Evolutionary conservation across 2,113 vertebrate genomes (phyloP).

Genomic region (Hyperoodon ampullatus): DNA sequence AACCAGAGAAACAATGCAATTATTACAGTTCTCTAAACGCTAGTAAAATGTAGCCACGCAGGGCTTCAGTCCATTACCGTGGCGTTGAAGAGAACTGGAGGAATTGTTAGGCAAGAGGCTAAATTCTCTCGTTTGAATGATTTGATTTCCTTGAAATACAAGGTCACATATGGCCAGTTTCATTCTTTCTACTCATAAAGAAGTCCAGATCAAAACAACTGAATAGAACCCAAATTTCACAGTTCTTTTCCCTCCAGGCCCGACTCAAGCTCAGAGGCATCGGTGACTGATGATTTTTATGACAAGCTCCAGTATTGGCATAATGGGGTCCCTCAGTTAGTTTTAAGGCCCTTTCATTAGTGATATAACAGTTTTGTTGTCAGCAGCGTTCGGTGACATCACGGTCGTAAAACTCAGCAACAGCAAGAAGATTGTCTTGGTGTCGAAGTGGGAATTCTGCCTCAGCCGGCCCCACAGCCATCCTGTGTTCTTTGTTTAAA

Average conservation of each 20-base stretch:
- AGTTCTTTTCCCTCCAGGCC: conserved; percentile 58
- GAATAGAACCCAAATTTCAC: conserved; percentile 67
- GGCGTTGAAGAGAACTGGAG: conserved; percentile 40
- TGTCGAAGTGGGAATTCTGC: conserved; percentile 33
- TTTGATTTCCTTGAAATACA: conserved; percentile 68
- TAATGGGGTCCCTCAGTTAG: conserved; percentile 49
- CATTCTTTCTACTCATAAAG: conserved; percentile 62
- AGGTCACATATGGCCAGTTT: conserved; percentile 51
- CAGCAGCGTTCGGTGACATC: conserved; percentile 63
- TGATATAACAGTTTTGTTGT: conserved; percentile 70
- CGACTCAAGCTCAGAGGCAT: conserved; percentile 45
- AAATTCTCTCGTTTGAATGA: conserved; percentile 65
- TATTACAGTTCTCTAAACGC: conserved; percentile 53
- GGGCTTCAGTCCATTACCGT: not conserved
- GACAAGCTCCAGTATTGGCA: conserved; percentile 45
- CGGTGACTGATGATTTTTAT: conserved; percentile 60
- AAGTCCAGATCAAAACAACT: conserved; percentile 15
- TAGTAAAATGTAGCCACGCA: conserved; percentile 45
- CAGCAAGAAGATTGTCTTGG: conserved; percentile 67
- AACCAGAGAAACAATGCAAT: conserved; percentile 17
- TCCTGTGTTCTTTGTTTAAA: conserved; percentile 56
- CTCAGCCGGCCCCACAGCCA: not conserved
- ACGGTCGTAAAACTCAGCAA: conserved; percentile 73
- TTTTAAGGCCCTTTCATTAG: conserved; percentile 72
- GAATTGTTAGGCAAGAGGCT: conserved; percentile 34